A percentile compares a stretch with the other conserved stretches of the same genome.
Evolutionary conservation across 2,113 vertebrate species (phyloP).

Genomic region (Dromaius novaehollandiae): DNA sequence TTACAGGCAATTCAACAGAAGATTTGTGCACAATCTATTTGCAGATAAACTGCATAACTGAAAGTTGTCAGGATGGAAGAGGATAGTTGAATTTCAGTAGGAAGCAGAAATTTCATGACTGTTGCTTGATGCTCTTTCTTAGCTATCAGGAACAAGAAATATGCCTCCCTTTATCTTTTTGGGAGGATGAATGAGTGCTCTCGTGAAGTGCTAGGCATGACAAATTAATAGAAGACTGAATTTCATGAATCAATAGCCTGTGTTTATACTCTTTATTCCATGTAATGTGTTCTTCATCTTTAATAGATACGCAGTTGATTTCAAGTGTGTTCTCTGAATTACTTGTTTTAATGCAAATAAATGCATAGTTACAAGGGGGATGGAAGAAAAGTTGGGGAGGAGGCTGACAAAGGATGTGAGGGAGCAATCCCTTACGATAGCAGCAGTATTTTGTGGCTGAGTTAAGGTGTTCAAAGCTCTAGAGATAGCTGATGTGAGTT

Average conservation of each 20-base stretch:
- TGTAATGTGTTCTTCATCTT: background rate
- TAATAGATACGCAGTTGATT: background rate
- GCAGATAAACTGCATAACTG: background rate
- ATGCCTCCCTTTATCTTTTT: background rate
- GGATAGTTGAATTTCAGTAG: background rate
- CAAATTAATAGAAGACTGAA: background rate
- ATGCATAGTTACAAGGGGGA: background rate
- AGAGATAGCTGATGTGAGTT: background rate
- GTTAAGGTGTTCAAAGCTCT: background rate
- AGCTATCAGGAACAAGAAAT: background rate
- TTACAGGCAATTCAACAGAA: background rate
- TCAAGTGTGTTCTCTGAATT: background rate
- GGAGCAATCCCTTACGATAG: background rate
- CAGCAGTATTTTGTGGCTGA: background rate
- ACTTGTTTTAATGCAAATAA: background rate
- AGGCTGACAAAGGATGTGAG: background rate
- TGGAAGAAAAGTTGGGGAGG: background rate
- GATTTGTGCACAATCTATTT: background rate
- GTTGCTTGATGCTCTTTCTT: background rate
- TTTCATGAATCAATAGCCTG: background rate
- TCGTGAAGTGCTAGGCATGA: background rate
- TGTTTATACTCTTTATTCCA: background rate
- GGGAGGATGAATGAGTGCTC: background rate
- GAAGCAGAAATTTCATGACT: background rate
- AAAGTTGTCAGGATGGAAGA: background rate